Evolutionary conservation across 2,113 vertebrate species (phyloP).

Genomic region (Lates calcarifer): DNA sequence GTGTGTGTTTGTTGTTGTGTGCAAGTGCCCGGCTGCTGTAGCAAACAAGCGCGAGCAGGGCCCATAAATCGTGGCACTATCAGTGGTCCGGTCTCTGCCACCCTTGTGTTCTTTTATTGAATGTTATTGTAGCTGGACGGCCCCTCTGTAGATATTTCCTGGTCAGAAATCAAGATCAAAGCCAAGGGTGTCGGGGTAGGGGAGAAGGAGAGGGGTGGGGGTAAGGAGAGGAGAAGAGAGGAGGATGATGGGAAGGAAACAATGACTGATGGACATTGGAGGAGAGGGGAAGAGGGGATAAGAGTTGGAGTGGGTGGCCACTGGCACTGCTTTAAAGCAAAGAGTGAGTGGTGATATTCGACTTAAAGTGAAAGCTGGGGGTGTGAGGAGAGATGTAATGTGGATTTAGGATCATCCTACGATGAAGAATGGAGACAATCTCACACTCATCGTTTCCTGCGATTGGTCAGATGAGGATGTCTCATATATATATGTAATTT

Average conservation of each 20-base stretch:
- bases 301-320: constrained; percentile 73
- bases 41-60: constrained; percentile 39
- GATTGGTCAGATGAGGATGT: constrained; percentile 59
- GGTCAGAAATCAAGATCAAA: constrained; percentile 79
- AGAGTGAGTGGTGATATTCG: constrained; percentile 60
- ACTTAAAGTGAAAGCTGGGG: constrained; percentile 69
- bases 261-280: constrained; percentile 79
- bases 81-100: constrained; percentile 68
- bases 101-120: constrained; percentile 77
- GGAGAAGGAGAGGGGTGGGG: background rate
- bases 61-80: constrained; percentile 75
- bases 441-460: constrained; percentile 38
- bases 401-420: constrained; percentile 78
- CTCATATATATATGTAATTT: background rate
- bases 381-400: constrained; percentile 72
- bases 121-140: constrained; percentile 74
- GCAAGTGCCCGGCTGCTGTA: constrained; percentile 7
- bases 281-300: constrained; percentile 72
- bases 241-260: constrained; percentile 65
- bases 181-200: constrained; percentile 39
- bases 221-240: background rate
- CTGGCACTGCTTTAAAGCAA: constrained; percentile 73
- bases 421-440: constrained; percentile 62
- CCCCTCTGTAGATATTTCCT: constrained; percentile 77
- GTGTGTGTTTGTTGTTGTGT: constrained; percentile 19